Conservation (phyloP, 2,113 vertebrate genomes). For the Bubalus kerabau region DNA sequence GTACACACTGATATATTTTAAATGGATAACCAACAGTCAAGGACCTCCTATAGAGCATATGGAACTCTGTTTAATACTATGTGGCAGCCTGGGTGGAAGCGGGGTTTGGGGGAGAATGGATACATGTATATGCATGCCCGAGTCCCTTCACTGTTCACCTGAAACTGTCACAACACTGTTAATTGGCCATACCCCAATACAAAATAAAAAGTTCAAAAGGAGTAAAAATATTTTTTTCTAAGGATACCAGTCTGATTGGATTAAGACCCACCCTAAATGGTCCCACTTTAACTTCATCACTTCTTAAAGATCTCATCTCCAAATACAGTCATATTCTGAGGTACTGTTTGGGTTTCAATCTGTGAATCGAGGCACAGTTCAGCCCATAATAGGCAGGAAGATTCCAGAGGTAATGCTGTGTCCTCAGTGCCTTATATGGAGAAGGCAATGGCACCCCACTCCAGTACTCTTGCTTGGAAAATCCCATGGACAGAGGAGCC, state of each 20-base stretch:
- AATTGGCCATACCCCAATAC: background rate
- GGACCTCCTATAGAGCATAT: background rate
- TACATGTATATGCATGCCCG: background rate
- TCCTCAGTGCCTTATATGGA: background rate
- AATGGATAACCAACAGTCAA: background rate
- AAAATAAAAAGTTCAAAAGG: background rate
- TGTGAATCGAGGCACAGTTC: fast-evolving
- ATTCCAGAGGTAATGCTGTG: background rate
- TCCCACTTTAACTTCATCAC: background rate
- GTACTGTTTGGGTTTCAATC: background rate
- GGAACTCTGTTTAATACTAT: background rate
- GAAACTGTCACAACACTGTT: background rate
- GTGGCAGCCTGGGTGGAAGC: background rate
- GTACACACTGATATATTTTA: background rate
- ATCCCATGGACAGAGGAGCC: too few relatives aligned
- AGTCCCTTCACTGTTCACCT: background rate
- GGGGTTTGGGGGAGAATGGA: background rate
- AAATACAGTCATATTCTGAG: background rate
- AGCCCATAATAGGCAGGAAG: background rate
- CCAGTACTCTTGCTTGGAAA: too few relatives aligned
- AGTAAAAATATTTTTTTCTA: background rate
- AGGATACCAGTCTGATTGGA: background rate
- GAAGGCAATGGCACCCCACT: too few relatives aligned
- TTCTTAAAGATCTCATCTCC: background rate
- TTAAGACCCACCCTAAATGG: background rate